A percentile compares a stretch with the other conserved stretches of the same genome.
Conservation (phyloP, 2,888 invertebrate species). For the Rhagium mordax region DNA sequence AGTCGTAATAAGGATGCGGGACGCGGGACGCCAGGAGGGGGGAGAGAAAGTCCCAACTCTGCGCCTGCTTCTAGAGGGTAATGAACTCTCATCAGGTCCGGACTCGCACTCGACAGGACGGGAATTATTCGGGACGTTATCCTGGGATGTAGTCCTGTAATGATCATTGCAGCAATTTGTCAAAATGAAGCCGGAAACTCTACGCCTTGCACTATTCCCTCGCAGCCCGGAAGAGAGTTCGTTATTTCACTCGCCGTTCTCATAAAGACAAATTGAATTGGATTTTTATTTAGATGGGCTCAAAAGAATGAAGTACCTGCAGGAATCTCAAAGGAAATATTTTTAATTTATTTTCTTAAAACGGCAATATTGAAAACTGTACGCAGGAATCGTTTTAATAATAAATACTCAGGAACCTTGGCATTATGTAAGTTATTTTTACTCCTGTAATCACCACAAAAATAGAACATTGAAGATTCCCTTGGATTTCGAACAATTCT, state of each 20-base stretch:
- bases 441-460: too few relatives aligned
- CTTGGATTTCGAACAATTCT: too few relatives aligned
- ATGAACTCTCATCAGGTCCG: slow-evolving; percentile 45
- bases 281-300: not conserved
- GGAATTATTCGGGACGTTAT: not conserved
- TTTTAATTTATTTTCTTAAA: too few relatives aligned
- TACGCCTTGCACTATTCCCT: slow-evolving; percentile 19
- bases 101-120: not conserved
- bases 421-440: too few relatives aligned
- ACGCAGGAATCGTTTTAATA: too few relatives aligned
- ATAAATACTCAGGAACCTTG: too few relatives aligned
- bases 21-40: slow-evolving; percentile 40
- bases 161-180: slow-evolving; percentile 32
- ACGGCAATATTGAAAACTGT: too few relatives aligned
- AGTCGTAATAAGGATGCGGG: slow-evolving; percentile 39
- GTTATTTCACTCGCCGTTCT: not conserved
- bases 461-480: too few relatives aligned
- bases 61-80: slow-evolving; percentile 49
- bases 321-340: too few relatives aligned
- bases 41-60: slow-evolving; percentile 54
- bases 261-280: not conserved
- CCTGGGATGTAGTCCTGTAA: slow-evolving; percentile 4
- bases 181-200: slow-evolving; percentile 37
- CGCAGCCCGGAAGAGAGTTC: not conserved
- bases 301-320: not conserved